phyloP scores from a whole-genome alignment of 1,140 invertebrate genomes.

The Tetragnatha versicolor region DNA sequence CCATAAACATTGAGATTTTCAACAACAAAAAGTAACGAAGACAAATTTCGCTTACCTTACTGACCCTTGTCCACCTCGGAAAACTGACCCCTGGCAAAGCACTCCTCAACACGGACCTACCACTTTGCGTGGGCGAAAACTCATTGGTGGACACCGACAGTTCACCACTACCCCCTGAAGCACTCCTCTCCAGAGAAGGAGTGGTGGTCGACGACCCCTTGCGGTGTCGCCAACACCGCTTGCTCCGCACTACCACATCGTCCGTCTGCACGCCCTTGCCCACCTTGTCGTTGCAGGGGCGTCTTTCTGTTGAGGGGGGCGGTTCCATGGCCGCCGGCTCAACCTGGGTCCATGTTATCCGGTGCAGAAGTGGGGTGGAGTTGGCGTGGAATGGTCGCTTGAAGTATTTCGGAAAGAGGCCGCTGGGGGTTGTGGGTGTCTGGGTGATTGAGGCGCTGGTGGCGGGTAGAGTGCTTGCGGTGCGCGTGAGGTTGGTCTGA shows the following conservation, averaged over 20 bases:
- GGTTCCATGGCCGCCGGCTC: slow-evolving; percentile 9
- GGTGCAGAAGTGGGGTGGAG: neutral
- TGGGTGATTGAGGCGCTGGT: neutral
- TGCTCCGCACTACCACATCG: neutral
- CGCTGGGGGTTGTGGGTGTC: neutral
- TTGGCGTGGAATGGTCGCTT: neutral
- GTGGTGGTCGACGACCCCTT: neutral
- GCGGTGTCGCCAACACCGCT: slow-evolving; percentile 29
- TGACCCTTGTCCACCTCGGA: slow-evolving; percentile 1
- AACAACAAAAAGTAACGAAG: too few relatives aligned
- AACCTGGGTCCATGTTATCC: slow-evolving; percentile 21
- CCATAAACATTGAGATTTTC: neutral
- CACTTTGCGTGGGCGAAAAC: neutral
- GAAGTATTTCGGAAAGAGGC: neutral
- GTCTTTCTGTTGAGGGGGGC: too few relatives aligned
- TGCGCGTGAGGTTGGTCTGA: neutral
- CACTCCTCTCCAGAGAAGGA: too few relatives aligned
- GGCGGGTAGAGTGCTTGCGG: neutral
- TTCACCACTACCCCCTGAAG: too few relatives aligned
- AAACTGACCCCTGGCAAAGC: slow-evolving; percentile 30
- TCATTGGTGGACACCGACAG: too few relatives aligned
- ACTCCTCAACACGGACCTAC: slow-evolving; percentile 22
- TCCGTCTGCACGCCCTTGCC: slow-evolving; percentile 33
- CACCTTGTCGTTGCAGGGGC: neutral
- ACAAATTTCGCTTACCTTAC: neutral